Base-by-base conservation (phyloP, 2,113 vertebrate species). In the Herpetotheres cachinnans region DNA sequence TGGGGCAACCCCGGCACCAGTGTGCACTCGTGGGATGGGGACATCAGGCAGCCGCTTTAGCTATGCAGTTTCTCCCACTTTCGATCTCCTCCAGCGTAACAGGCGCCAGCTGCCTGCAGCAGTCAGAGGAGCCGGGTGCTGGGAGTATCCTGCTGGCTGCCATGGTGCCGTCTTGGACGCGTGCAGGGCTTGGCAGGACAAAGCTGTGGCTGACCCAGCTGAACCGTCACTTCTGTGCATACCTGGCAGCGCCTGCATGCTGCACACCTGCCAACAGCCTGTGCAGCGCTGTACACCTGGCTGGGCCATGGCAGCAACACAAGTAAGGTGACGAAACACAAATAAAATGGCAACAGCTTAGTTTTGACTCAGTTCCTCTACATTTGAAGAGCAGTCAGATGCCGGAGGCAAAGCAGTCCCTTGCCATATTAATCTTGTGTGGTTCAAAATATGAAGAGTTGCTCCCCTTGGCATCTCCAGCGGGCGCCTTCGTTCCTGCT, bases 131-230 rank as follows among this genome's bases (percentile, higher is more conserved):
- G 36, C 29, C 0, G 14, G 38, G 44, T 1, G 11, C 34, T 11
- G 54, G 42, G n/a, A 42, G 1, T 6, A 24, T 30, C 13, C 44
- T 0, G 3, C 63, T 69, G 5, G 3, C 19, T 20, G 5, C 19
- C 3, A 1, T 8, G 0, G 30, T 16, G 25, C 36, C 1, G 2
- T 20, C 52, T 40, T 0, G 2, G 27, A 21, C 0, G 5, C 19
- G 10, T 11, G 36, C 26, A 44, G 46, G 46, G 46, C 46, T 46
- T 17, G 46, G 16, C 46, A 46, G 46, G 46, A 17, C 16, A 46
- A 46, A 46, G 38, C 38, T 36, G 9, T 0, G 10, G 46, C 36
- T 50, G 42, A 49, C 4, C 5, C 1, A 0, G n/a, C 30, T n/a
- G 62, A 78, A 30, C 27, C 34, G 27, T 6, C 13, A 0, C 50